Evolutionary conservation across 2,113 vertebrate species (phyloP).

Genomic region (Acrocephalus kingi): DNA sequence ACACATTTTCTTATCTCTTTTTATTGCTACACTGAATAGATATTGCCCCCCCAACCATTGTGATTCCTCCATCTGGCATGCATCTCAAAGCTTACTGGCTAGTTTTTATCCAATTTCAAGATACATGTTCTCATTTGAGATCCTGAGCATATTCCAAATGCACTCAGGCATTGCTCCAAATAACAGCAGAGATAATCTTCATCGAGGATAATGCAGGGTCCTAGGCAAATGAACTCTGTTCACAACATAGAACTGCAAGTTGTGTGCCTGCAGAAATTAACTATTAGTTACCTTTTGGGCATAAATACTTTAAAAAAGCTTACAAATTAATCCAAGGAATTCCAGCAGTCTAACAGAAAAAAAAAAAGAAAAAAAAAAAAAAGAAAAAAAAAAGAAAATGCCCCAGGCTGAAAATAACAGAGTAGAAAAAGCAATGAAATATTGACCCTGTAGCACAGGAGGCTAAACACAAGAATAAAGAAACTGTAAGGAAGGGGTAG

Average conservation of each 20-base stretch:
- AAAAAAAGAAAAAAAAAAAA: neutral
- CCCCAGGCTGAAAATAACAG: neutral
- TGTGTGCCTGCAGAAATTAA: neutral
- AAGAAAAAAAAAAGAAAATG: neutral
- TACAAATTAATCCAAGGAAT: neutral
- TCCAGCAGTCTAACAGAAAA: neutral
- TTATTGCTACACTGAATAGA: neutral
- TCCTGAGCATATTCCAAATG: neutral
- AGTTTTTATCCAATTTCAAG: slow-evolving; percentile 31
- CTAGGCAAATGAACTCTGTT: neutral
- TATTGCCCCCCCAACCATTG: neutral
- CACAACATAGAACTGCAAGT: neutral
- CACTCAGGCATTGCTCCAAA: slow-evolving; percentile 2
- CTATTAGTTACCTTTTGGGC: neutral
- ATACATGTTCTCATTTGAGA: neutral
- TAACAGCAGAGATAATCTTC: neutral
- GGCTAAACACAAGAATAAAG: neutral
- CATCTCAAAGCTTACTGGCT: neutral
- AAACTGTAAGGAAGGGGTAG: neutral
- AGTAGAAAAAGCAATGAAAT: neutral
- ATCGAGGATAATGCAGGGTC: neutral
- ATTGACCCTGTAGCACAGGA: neutral
- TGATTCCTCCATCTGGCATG: neutral
- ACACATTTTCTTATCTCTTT: neutral
- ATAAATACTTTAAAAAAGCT: neutral